A percentile compares a stretch with the other conserved stretches of the same genome.
Conservation (phyloP, 2,797 vertebrate species). For the Rhinichthys osculus region DNA sequence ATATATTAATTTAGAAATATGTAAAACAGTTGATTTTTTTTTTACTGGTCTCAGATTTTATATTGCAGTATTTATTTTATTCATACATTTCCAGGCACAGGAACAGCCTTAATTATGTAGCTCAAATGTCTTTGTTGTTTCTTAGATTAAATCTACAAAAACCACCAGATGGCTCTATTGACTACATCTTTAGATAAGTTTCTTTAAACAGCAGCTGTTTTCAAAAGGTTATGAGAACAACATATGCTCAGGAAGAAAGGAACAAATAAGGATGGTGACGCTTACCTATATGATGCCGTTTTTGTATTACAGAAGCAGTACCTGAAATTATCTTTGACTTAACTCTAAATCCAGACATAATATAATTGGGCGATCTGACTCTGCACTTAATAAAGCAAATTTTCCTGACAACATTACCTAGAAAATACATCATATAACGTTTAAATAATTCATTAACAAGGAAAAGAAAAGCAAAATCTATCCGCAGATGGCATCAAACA, state of each 20-base stretch:
- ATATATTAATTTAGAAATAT: neutral
- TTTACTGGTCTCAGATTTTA: neutral
- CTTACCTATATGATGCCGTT: neutral
- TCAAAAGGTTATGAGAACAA: slow-evolving; percentile 35
- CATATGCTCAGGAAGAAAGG: slow-evolving; percentile 20
- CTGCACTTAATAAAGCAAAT: neutral
- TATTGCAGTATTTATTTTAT: neutral
- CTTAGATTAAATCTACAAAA: slow-evolving; percentile 20
- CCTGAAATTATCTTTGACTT: neutral
- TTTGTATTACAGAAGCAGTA: neutral
- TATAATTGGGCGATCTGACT: neutral
- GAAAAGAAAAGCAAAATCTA: neutral
- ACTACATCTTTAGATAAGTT: slow-evolving; percentile 28
- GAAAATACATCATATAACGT: neutral
- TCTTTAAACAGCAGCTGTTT: slow-evolving; percentile 44
- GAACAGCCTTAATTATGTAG: slow-evolving; percentile 31
- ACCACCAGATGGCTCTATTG: slow-evolving; percentile 30
- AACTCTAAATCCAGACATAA: neutral
- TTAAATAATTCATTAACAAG: neutral
- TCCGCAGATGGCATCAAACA: neutral
- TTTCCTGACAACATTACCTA: neutral
- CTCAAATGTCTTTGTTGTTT: slow-evolving; percentile 23
- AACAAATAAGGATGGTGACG: neutral
- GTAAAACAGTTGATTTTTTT: too few relatives aligned
- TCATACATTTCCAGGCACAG: neutral